Conservation (phyloP, 2,113 vertebrate species). For the Prunella himalayana region DNA sequence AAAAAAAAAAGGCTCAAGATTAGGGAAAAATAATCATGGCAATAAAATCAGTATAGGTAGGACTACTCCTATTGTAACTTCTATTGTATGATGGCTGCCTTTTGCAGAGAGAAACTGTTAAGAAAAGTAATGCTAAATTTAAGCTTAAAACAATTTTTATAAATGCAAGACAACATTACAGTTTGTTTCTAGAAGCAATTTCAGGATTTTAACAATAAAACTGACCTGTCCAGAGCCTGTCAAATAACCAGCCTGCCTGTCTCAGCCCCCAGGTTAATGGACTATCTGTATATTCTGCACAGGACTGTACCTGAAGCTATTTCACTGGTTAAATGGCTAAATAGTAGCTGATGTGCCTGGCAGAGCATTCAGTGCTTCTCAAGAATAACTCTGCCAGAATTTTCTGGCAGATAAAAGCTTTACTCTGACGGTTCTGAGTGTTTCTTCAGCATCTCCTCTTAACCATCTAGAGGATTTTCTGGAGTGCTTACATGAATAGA, state of each 20-base stretch:
- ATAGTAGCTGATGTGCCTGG: not conserved
- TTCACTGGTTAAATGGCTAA: not conserved
- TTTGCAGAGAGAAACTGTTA: not conserved
- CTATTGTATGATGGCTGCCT: not conserved
- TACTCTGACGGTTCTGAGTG: not conserved
- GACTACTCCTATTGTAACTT: not conserved
- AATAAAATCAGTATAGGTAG: not conserved
- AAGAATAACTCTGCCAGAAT: not conserved
- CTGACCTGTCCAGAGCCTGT: not conserved
- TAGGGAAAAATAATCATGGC: accelerated
- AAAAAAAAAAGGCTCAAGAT: not conserved
- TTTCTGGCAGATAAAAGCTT: not conserved
- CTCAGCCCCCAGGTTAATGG: not conserved
- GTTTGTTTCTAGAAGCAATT: not conserved
- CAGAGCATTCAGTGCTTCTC: not conserved
- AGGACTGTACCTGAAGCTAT: not conserved
- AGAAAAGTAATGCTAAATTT: not conserved
- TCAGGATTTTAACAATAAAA: not conserved
- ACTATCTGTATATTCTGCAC: not conserved
- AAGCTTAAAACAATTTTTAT: not conserved
- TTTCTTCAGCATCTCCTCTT: slow-evolving; percentile 23
- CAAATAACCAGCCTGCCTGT: not conserved
- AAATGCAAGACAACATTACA: not conserved
- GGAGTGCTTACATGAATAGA: slow-evolving; percentile 40
- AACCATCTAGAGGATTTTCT: slow-evolving; percentile 22